Conservation (phyloP, 2,113 vertebrate species). For the western clawed frog (Xenopus tropicalis) region DNA sequence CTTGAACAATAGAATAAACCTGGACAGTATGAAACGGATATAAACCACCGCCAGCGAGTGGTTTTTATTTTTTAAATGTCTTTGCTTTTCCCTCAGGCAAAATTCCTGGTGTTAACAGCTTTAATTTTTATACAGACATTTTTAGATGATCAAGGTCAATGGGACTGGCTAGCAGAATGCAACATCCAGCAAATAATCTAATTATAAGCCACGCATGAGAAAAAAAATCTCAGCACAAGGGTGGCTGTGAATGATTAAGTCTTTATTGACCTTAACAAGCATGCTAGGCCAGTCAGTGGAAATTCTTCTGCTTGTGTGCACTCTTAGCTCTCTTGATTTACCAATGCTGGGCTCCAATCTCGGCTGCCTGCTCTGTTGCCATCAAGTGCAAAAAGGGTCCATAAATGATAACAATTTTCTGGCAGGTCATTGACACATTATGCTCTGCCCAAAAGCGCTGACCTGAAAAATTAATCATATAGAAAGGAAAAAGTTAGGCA, state of each 20-base stretch:
- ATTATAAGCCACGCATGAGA: not conserved
- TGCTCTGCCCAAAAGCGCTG: slow-evolving; percentile 80
- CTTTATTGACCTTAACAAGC: slow-evolving; percentile 49
- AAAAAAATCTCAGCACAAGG: slow-evolving; percentile 10
- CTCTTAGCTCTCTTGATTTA: slow-evolving; percentile 18
- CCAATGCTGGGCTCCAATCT: slow-evolving; percentile 27
- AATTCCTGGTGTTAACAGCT: not conserved
- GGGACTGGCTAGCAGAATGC: slow-evolving; percentile 14
- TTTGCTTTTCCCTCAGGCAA: not conserved
- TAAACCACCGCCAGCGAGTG: slow-evolving; percentile 28
- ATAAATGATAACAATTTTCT: not conserved
- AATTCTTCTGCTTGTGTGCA: slow-evolving; percentile 46
- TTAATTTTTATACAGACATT: not conserved
- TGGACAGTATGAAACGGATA: slow-evolving; percentile 27
- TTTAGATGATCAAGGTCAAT: not conserved
- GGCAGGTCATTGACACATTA: slow-evolving; percentile 51
- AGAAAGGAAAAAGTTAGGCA: not conserved
- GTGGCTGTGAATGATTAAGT: slow-evolving; percentile 36
- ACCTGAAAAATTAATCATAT: slow-evolving; percentile 61
- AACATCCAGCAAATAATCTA: slow-evolving; percentile 22
- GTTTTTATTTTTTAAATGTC: slow-evolving; percentile 1
- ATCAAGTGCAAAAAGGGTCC: slow-evolving; percentile 40
- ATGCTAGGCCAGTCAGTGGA: slow-evolving; percentile 44
- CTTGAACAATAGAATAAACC: slow-evolving; percentile 31
- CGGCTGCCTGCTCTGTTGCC: slow-evolving; percentile 36